A percentile compares a stretch with the other conserved stretches of the same genome.
Evolutionary conservation across 2,888 invertebrate genomes (phyloP).

Genomic region (Thyatira batis): DNA sequence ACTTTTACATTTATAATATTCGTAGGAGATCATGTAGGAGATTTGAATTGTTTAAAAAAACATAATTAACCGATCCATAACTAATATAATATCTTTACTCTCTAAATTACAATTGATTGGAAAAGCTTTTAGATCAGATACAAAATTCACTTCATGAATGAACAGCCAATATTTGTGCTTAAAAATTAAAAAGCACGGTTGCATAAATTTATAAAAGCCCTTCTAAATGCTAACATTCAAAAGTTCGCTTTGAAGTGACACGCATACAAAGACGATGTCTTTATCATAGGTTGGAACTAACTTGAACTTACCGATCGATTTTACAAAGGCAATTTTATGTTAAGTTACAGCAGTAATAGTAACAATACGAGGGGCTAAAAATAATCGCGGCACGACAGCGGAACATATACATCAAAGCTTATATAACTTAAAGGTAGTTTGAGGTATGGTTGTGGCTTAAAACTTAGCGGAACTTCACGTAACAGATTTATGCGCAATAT

Average conservation of each 20-base stretch:
- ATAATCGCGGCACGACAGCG: slow-evolving; percentile 39
- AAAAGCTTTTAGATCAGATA: too few species aligned
- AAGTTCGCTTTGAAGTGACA: background rate
- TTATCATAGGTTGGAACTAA: background rate
- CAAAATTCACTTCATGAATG: too few species aligned
- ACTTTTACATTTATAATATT: too few species aligned
- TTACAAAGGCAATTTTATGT: background rate
- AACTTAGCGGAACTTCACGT: background rate
- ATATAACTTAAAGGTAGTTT: background rate
- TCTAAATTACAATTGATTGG: too few species aligned
- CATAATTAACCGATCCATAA: too few species aligned
- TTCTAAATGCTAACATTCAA: too few species aligned
- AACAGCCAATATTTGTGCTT: too few species aligned
- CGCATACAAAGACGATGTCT: background rate
- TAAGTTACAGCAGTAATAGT: slow-evolving; percentile 13
- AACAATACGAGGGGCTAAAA: slow-evolving; percentile 38
- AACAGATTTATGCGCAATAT: background rate
- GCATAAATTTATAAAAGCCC: too few species aligned
- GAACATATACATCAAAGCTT: background rate
- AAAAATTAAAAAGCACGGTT: background rate
- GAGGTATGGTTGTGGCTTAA: background rate
- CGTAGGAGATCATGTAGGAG: too few species aligned
- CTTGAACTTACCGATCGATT: background rate
- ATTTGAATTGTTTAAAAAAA: too few species aligned
- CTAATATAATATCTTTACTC: too few species aligned